phyloP scores from a whole-genome alignment of 1,140 invertebrate species.

The Arctopsyche grandis region DNA sequence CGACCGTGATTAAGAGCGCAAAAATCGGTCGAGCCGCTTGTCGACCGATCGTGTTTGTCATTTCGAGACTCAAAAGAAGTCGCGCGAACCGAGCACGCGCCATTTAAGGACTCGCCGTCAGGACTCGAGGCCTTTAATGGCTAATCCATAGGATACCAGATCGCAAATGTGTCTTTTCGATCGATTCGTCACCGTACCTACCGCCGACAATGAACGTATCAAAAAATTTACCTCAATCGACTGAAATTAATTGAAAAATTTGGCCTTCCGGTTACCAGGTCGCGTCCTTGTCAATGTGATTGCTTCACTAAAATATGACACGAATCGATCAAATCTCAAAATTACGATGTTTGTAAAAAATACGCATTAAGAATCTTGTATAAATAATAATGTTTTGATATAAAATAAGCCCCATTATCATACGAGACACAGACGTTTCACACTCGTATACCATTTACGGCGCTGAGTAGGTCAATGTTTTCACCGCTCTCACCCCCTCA shows the following conservation, averaged over 20 bases:
- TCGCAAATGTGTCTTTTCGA: background rate
- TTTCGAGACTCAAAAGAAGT: background rate
- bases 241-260: background rate
- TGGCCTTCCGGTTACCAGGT: conserved; percentile 9
- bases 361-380: background rate
- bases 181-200: background rate
- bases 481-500: conserved; percentile 14
- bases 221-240: background rate
- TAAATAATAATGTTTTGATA: background rate
- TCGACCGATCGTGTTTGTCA: conserved; percentile 7
- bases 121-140: conserved; percentile 10
- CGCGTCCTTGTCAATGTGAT: conserved; percentile 1
- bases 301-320: background rate
- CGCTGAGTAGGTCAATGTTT: conserved; percentile 30
- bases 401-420: background rate
- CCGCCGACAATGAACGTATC: too few species aligned
- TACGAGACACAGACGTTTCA: conserved; percentile 11
- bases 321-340: background rate
- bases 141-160: background rate
- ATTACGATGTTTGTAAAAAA: too few species aligned
- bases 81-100: background rate
- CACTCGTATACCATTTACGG: background rate
- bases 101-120: conserved; percentile 17
- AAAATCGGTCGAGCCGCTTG: conserved; percentile 2
- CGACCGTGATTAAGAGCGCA: conserved; percentile 13